Percentiles rank a stretch among this genome's conserved stretches.
Evolutionary conservation across 2,797 vertebrate genomes (phyloP).

Genomic region (Etheostoma perlongum): DNA sequence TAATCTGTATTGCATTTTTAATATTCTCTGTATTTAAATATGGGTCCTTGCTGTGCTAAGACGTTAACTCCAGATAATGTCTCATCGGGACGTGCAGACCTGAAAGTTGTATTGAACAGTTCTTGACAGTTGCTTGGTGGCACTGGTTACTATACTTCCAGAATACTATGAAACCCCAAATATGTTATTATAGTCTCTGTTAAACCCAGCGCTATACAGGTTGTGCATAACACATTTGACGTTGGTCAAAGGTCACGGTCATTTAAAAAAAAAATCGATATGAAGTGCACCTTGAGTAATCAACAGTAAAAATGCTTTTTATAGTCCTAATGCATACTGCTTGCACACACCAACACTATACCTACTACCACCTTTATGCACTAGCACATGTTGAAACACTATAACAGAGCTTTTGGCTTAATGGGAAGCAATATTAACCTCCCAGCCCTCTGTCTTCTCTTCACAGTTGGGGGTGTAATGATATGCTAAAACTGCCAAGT

Average conservation of each 20-base stretch:
- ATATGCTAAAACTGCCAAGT: conserved; percentile 46
- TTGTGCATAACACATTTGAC: background rate
- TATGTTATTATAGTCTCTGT: background rate
- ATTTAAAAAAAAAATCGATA: background rate
- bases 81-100: background rate
- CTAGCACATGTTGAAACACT: conserved; percentile 18
- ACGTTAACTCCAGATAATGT: background rate
- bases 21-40: no score
- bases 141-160: background rate
- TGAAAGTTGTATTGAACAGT: background rate
- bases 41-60: background rate
- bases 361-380: background rate
- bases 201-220: background rate
- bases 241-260: background rate
- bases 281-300: background rate
- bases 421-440: conserved; percentile 47
- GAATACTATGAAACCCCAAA: background rate
- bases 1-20: no score
- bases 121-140: background rate
- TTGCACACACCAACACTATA: background rate
- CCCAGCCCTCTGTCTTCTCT: conserved; percentile 26
- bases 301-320: conserved; percentile 3
- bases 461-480: conserved; percentile 52
- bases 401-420: conserved; percentile 34
- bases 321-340: background rate